These are phyloP conservation scores for Bhutanitis thaidina DNA, from an alignment of 2,888 invertebrate species.

Conservation along the genomic window DNA sequence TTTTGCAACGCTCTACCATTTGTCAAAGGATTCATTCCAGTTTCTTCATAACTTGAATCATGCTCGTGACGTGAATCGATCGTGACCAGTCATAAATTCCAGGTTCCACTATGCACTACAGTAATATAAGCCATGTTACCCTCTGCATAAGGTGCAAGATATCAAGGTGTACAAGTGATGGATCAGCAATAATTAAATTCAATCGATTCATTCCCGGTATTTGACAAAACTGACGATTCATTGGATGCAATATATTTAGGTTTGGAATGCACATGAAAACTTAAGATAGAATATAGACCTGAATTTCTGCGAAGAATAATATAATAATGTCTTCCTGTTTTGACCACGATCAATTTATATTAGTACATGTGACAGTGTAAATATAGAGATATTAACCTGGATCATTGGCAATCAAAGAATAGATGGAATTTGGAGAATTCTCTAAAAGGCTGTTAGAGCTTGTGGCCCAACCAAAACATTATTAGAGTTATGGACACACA, in stretches of 20 bases:
- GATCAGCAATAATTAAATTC: slow-evolving; percentile 24
- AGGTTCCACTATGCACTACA: neutral
- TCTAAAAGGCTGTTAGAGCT: too few relatives aligned
- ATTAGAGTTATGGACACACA: too few relatives aligned
- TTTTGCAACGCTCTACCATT: slow-evolving; percentile 15
- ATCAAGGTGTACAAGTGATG: neutral
- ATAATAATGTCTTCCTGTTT: too few relatives aligned
- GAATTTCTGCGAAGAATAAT: too few relatives aligned
- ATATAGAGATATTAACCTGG: too few relatives aligned
- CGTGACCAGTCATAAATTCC: neutral
- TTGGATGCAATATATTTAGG: slow-evolving; percentile 16
- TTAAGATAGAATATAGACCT: too few relatives aligned
- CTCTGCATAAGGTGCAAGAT: neutral
- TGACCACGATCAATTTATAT: too few relatives aligned
- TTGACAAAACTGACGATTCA: slow-evolving; percentile 24
- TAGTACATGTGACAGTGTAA: too few relatives aligned
- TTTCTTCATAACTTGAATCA: slow-evolving; percentile 2
- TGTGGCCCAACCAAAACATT: too few relatives aligned
- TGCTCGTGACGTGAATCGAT: neutral
- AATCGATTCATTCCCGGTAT: slow-evolving; percentile 20
- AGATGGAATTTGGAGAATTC: too few relatives aligned
- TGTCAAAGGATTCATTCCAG: slow-evolving; percentile 2
- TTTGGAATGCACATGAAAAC: neutral
- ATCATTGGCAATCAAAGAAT: too few relatives aligned
- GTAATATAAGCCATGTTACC: neutral